Evolutionary conservation across 2,113 vertebrate genomes (phyloP), one percentile per base, ranked within the genome.

Genomic region (Litocranius walleri): DNA sequence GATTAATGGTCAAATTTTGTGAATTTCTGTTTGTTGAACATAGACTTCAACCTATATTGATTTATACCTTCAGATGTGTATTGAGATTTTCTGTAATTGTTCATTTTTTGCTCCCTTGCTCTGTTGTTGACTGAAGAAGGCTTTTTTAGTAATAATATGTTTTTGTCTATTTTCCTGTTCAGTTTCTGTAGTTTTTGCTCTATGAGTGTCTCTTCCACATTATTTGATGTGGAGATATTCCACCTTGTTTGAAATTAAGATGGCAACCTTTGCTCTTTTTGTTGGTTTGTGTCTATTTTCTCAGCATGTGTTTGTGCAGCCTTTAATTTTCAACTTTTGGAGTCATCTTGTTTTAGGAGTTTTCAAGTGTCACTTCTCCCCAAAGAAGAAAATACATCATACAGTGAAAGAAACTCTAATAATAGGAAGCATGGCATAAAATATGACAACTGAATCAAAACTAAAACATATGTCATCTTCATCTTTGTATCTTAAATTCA

Each of bases 141-240:
- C 13, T n/a, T 9, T 25, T 23, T 5, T 17, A 45, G 81, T n/a
- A 45, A 57, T n/a, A 17, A 13, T 16, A 57, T 56, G 48, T 5
- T 45, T 48, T 74, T 13, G 29, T n/a, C 52, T 71, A 3, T 19
- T n/a, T 85, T 21, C 52, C 36, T 2, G 0, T 85, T 57, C 81
- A 17, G 29, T 36, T 71, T 23, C 40, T 4, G 0, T 17, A n/a
- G 81, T 33, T 82, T 10, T 19, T 13, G 36, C 50, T 25, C 67
- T 4, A 17, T n/a, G 36, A 33, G 23, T 1, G 6, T 16, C 52
- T 16, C 11, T 19, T 43, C 36, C 11, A 13, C 7, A 0, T 29
- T n/a, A 45, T 57, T 33, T 48, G 81, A 9, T n/a, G 9, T 52
- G 56, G 50, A 85, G 62, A 29, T 21, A 50, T 56, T 54, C 14